Evolutionary conservation across 2,888 invertebrate species (phyloP).

Genomic region (Hypolimnas misippus): DNA sequence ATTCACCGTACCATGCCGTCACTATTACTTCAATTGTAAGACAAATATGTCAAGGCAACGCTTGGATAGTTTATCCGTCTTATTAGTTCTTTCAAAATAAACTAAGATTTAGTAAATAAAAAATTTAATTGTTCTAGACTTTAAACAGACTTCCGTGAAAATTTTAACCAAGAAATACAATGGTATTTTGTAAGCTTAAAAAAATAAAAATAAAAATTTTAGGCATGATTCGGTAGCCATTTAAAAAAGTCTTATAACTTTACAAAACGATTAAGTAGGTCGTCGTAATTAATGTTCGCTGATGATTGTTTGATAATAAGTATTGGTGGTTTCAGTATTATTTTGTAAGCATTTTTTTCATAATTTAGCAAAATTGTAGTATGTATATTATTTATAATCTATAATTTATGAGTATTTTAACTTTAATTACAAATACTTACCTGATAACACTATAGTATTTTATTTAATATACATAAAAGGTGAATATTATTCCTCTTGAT

Average conservation of each 20-base stretch:
- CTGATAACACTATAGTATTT: too few species aligned
- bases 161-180: neutral
- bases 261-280: neutral
- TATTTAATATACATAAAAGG: too few species aligned
- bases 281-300: neutral
- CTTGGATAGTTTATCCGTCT: neutral
- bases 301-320: neutral
- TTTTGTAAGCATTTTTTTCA: neutral
- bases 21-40: neutral
- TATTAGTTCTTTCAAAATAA: neutral
- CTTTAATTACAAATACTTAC: too few species aligned
- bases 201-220: too few species aligned
- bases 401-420: too few species aligned
- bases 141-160: neutral
- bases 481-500: too few species aligned
- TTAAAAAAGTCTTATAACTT: too few species aligned
- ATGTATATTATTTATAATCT: neutral
- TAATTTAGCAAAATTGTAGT: neutral
- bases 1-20: constrained; percentile 2
- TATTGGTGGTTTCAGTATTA: neutral
- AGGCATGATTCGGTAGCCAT: too few species aligned
- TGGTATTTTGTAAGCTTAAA: neutral
- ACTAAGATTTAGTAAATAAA: neutral
- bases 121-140: neutral
- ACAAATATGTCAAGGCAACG: constrained; percentile 9